Evolutionary conservation across 2,888 invertebrate genomes (phyloP).

Genomic region (Meliscaeva auricollis): DNA sequence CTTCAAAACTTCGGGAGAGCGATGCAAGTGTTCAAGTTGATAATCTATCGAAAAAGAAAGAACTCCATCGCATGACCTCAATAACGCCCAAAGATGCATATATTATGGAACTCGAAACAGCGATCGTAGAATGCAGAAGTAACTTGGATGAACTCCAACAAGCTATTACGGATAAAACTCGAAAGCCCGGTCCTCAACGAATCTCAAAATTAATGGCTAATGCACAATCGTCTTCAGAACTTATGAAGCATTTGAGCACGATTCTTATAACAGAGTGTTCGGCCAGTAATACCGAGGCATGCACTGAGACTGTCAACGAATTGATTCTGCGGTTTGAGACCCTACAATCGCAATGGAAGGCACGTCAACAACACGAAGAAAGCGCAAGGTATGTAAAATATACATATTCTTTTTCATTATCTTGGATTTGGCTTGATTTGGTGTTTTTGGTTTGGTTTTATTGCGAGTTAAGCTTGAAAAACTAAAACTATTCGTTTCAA

Average conservation of each 20-base stretch:
- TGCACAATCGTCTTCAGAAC: constrained; percentile 92
- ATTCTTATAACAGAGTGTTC: constrained; percentile 90
- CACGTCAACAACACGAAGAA: constrained; percentile 90
- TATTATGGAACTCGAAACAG: constrained; percentile 89
- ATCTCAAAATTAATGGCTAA: constrained; percentile 91
- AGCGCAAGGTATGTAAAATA: constrained; percentile 89
- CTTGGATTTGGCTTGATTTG: constrained; percentile 33
- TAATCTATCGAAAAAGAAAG: constrained; percentile 87
- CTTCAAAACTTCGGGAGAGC: constrained; percentile 90
- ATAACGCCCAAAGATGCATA: constrained; percentile 94
- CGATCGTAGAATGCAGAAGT: constrained; percentile 89
- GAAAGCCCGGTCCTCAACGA: constrained; percentile 88
- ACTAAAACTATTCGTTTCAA: constrained; percentile 1
- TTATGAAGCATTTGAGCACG: constrained; percentile 91
- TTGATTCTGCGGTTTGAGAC: constrained; percentile 89
- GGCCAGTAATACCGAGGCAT: constrained; percentile 88
- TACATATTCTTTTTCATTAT: not conserved
- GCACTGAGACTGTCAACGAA: constrained; percentile 87
- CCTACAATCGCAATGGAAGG: constrained; percentile 89
- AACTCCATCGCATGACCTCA: constrained; percentile 87
- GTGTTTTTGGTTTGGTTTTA: constrained; percentile 24
- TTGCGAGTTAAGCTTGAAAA: constrained; percentile 21
- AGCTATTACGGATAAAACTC: constrained; percentile 86
- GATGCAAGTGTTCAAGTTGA: constrained; percentile 93
- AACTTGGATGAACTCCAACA: constrained; percentile 88